Evolutionary conservation across 2,888 invertebrate species (phyloP), one percentile per base, ranked within the genome.

Genomic region (Neoaliturus tenellus): DNA sequence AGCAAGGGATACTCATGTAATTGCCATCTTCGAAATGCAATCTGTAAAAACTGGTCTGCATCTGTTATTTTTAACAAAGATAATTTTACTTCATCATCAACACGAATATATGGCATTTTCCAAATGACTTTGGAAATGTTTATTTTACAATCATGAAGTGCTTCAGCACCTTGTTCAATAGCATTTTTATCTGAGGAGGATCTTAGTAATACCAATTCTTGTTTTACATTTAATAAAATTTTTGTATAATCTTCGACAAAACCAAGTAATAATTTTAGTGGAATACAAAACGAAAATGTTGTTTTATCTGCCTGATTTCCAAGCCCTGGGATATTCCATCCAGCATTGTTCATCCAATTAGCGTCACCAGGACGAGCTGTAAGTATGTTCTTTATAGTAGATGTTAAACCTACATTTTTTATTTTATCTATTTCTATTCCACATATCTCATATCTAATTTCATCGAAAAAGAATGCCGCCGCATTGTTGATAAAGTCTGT

Each of bases 21-120:
- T 82, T 90, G 89, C 90, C 90, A 90, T 31, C 88, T 89, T 84
- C 90, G 85, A 14, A 67, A 67, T 67, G 67, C 33, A 3, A 67
- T 14, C n/a, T 33, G 33, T 67, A 67, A 17, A 33, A n/a, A 35
- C 31, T 28, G 28, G 67, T 85, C 85, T 28, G 71, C 81, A 48
- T 48, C 48, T 10, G 48, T 48, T 3, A 48, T 48, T 48, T 48
- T 48, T 48, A 48, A 17, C 17, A 88, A 51, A 86, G 51, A 75
- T 82, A 88, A n/a, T 67, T 33, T 67, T 20, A 67, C 14, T 67
- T 67, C 67, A 67, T 67, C 67, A 33, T 67, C 67, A 28, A 67
- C 67, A n/a, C 67, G 6, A 17, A 67, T 35, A 33, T 67, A 67
- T 3, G 67, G 67, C 31, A 67, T 67, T 33, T 67, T 67, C 67